Percentiles rank a stretch among this genome's conserved stretches.
Conservation (phyloP, 2,113 vertebrate genomes). For the Cranoglanis bouderius region DNA sequence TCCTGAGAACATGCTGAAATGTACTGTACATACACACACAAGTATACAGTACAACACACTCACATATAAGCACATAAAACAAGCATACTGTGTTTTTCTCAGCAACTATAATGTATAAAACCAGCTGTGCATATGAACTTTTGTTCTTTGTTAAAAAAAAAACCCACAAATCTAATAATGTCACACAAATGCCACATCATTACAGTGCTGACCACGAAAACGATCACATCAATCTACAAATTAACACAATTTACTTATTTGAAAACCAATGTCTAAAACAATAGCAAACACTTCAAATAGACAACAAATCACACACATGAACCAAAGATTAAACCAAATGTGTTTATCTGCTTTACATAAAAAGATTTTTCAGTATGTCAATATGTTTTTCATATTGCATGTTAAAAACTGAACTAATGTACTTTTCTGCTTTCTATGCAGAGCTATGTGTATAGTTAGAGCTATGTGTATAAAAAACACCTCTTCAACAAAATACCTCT, state of each 20-base stretch:
- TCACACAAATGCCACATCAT: not conserved
- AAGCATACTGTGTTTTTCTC: not conserved
- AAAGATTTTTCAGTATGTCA: not conserved
- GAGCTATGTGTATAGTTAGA: not conserved
- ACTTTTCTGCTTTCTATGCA: not conserved
- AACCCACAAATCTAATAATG: not conserved
- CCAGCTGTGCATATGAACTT: not conserved
- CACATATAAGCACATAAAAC: not conserved
- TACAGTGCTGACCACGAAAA: not conserved
- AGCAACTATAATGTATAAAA: not conserved
- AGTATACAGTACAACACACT: not conserved
- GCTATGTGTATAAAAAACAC: too few relatives aligned
- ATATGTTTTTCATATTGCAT: not conserved
- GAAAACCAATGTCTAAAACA: not conserved
- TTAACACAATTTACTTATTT: not conserved
- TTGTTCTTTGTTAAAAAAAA: not conserved
- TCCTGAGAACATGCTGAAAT: slow-evolving; percentile 11
- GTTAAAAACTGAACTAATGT: not conserved
- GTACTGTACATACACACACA: not conserved
- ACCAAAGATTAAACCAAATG: not conserved
- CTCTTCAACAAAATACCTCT: not conserved
- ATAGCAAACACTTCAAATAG: not conserved
- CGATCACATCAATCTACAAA: not conserved
- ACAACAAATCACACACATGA: not conserved
- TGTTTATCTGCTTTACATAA: not conserved